A percentile compares a stretch with the other conserved stretches of the same genome.
These are phyloP conservation scores for Chironomus tentans DNA, from an alignment of 2,888 invertebrate genomes.

Conservation along the genomic window DNA sequence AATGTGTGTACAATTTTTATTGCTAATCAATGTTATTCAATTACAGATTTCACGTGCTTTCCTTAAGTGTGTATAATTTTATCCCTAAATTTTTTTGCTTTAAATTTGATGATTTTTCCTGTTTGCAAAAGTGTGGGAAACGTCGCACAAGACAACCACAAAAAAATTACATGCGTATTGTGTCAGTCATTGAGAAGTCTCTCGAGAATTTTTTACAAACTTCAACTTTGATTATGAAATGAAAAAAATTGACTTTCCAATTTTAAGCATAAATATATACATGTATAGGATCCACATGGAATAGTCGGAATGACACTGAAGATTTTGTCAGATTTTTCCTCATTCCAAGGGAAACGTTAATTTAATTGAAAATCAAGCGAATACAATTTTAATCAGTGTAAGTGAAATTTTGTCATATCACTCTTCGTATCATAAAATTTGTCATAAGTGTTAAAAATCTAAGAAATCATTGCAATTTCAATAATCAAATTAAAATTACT, in stretches of 20 bases:
- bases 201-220: not conserved
- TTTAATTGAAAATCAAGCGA: not conserved
- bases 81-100: not conserved
- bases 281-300: not conserved
- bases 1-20: not conserved
- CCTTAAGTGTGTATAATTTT: not conserved
- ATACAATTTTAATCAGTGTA: not conserved
- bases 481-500: no score
- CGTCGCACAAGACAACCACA: not conserved
- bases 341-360: not conserved
- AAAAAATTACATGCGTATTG: not conserved
- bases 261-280: not conserved
- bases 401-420: not conserved
- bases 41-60: not conserved
- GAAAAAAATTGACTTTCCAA: not conserved
- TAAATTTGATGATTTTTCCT: not conserved
- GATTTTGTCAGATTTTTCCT: not conserved
- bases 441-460: no score
- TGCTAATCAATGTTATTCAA: not conserved
- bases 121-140: not conserved
- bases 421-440: no score
- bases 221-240: slow-evolving; percentile 5
- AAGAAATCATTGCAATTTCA: no score
- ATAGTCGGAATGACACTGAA: not conserved
- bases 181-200: slow-evolving; percentile 2